Evolutionary conservation across 2,888 invertebrate species (phyloP).

Genomic region (Andrena bicolor): DNA sequence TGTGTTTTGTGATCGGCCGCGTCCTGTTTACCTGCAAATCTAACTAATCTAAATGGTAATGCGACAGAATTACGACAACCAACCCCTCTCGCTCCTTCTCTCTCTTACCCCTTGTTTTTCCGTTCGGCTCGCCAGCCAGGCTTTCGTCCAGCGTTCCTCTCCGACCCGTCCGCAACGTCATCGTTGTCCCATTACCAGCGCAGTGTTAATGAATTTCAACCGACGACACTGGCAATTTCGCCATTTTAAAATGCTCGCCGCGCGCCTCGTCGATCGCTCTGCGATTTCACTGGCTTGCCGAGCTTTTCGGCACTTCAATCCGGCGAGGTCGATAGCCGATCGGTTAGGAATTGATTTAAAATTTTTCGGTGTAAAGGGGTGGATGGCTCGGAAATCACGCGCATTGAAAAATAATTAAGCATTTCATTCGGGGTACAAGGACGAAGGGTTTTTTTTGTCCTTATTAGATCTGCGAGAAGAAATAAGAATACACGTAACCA

Average conservation of each 20-base stretch:
- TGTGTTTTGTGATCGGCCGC: slow-evolving; percentile 79
- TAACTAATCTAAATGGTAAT: slow-evolving; percentile 82
- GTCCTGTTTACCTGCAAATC: slow-evolving; percentile 80
- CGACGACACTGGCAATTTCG: slow-evolving; percentile 57
- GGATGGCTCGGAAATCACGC: too few species aligned
- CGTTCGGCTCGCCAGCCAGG: slow-evolving; percentile 4
- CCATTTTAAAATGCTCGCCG: slow-evolving; percentile 58
- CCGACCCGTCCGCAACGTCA: slow-evolving; percentile 57
- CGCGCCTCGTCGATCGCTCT: neutral
- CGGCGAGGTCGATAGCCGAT: too few species aligned
- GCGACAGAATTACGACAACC: slow-evolving; percentile 78
- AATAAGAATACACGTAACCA: too few species aligned
- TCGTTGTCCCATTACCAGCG: slow-evolving; percentile 68
- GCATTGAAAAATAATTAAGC: too few species aligned
- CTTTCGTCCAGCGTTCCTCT: slow-evolving; percentile 50
- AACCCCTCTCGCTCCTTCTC: neutral
- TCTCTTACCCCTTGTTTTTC: neutral
- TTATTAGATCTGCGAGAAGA: too few species aligned
- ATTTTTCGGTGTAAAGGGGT: too few species aligned
- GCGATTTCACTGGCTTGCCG: neutral
- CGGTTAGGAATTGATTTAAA: too few species aligned
- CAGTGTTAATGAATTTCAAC: slow-evolving; percentile 73
- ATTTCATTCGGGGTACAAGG: neutral
- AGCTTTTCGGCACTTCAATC: too few species aligned
- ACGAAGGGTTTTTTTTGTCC: too few species aligned